A percentile compares a stretch with the other conserved stretches of the same genome.
Conservation (phyloP, 2,888 invertebrate species). For the Lithosia quadra region DNA sequence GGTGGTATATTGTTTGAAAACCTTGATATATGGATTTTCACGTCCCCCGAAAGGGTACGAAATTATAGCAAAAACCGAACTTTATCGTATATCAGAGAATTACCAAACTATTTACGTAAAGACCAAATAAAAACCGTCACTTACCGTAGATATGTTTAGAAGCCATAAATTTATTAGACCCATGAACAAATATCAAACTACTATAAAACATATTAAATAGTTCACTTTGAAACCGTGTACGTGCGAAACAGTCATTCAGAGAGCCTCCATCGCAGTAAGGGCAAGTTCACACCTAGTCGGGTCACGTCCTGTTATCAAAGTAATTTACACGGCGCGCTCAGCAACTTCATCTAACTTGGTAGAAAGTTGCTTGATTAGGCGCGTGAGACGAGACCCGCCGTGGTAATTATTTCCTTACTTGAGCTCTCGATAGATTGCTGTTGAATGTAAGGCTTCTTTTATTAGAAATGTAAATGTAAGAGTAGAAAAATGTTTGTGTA, state of each 20-base stretch:
- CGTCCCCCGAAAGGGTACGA: no score
- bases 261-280: conserved; percentile 51
- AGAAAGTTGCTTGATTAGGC: conserved; percentile 77
- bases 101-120: no score
- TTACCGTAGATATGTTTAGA: no score
- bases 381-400: conserved; percentile 69
- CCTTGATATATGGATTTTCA: no score
- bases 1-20: no score
- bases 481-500: neutral
- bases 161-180: no score
- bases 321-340: conserved; percentile 74
- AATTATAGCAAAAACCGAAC: no score
- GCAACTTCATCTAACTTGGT: conserved; percentile 77
- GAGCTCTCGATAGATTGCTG: conserved; percentile 24
- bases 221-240: conserved; percentile 26
- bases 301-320: conserved; percentile 76
- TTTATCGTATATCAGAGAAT: no score
- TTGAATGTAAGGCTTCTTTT: conserved; percentile 8
- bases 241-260: conserved; percentile 40
- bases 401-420: conserved; percentile 60
- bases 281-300: conserved; percentile 65
- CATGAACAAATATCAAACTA: neutral
- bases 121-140: no score
- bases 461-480: conserved; percentile 5
- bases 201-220: conserved; percentile 3